Percentiles rank a stretch among this genome's conserved stretches.
phyloP scores from a whole-genome alignment of 2,888 invertebrate species.

The Agrochola macilenta region DNA sequence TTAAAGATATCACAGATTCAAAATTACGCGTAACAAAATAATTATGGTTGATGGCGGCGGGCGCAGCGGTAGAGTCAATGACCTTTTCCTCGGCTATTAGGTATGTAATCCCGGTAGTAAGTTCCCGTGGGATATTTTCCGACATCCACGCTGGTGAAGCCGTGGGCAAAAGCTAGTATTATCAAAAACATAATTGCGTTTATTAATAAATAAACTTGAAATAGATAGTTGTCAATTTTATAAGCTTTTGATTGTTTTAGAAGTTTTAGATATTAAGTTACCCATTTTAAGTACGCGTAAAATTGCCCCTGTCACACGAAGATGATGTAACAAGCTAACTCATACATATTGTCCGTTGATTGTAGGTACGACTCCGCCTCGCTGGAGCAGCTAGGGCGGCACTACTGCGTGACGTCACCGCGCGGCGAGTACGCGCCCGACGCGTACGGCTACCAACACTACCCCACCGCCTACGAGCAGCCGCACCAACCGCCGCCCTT shows the following conservation, averaged over 20 bases:
- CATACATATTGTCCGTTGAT: background rate
- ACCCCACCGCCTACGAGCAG: constrained; percentile 83
- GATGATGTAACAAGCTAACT: background rate
- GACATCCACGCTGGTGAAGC: too few relatives aligned
- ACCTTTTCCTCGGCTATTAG: too few relatives aligned
- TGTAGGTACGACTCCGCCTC: constrained; percentile 88
- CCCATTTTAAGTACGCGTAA: background rate
- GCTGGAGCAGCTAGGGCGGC: constrained; percentile 86
- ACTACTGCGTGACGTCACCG: constrained; percentile 89
- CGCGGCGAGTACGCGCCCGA: constrained; percentile 87
- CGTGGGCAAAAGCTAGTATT: too few relatives aligned
- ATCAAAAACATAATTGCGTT: background rate
- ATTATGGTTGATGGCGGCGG: too few relatives aligned
- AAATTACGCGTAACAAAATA: too few relatives aligned
- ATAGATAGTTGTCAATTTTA: too few relatives aligned
- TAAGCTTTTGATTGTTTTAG: too few relatives aligned
- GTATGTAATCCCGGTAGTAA: too few relatives aligned
- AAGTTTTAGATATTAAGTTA: background rate
- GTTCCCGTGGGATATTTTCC: too few relatives aligned
- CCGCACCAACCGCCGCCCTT: constrained; percentile 81
- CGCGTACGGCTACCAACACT: constrained; percentile 87
- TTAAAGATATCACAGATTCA: too few relatives aligned
- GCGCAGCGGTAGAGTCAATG: too few relatives aligned
- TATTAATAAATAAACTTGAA: background rate
- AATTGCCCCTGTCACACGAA: background rate